Base-by-base conservation (phyloP, 2,888 invertebrate genomes). In the Chironomus tentans region DNA sequence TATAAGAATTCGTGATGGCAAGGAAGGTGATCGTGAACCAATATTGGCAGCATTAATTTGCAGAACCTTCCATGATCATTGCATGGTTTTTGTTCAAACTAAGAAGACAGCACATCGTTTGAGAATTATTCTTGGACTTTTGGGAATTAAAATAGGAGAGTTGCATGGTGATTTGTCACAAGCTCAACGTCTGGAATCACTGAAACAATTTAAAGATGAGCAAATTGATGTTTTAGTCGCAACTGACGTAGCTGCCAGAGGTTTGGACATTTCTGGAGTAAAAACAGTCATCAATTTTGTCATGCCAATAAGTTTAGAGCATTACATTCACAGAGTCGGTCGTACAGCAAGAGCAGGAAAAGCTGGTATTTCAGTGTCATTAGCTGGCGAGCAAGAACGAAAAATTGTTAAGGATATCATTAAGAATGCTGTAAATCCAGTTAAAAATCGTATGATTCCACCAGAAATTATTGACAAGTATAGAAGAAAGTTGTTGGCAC, bases 101-200 rank as follows among this genome's bases (percentile, higher is more conserved):
- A 98, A 98, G 85, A 92, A 91, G 78, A 95, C 96, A 82, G 98
- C 98, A 2, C 98, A 98, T 84, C 87, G 97, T 13, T 85, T 99
- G 78, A 97, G 97, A 81, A 93, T 99, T 76, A 85, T 98, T 0
- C 85, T 99, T 1, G 97, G 97, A 0, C 85, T 99, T 72, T 85
- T 98, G 47, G 97, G 97, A 0, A 85, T 98, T 2, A 93, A 92
- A 84, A 92, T 93, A 38, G 86, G 85, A 0, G 98, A 99, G 82
- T 87, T 99, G 71, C 99, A 99, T 82, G 97, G 98, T 0, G 96
- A 97, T 80, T 86, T 99, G 28, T 93, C 94, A n/a, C 99, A 99
- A 84, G 93, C 94, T 0, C 96, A 97, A 83, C 91, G 98, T 77
- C 84, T 98, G 79, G 96, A 97, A 80, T 92, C 95, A 0, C 86